Evolutionary conservation across 2,888 invertebrate species (phyloP).

Genomic region (Aradus depressus): DNA sequence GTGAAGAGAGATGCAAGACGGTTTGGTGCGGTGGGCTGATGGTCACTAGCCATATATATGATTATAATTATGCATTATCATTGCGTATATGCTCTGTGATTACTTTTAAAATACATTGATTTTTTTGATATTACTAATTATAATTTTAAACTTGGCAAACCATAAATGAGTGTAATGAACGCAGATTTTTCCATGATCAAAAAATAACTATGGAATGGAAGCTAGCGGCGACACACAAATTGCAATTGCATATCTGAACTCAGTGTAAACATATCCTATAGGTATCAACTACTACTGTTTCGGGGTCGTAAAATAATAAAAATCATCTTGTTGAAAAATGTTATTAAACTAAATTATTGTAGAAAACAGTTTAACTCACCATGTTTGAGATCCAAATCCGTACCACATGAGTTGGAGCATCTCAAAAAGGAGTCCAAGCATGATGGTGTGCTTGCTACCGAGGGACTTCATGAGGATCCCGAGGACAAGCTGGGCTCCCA

Average conservation of each 20-base stretch:
- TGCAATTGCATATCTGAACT: too few relatives aligned
- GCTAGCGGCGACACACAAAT: background rate
- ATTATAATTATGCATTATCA: too few relatives aligned
- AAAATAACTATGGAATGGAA: background rate
- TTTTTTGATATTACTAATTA: too few relatives aligned
- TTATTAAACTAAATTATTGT: background rate
- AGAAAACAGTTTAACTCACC: conserved; percentile 47
- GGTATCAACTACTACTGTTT: background rate
- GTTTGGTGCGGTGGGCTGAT: too few relatives aligned
- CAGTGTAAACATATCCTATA: too few relatives aligned
- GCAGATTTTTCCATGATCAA: background rate
- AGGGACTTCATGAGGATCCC: conserved; percentile 74
- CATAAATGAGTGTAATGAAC: background rate
- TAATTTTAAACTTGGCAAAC: background rate
- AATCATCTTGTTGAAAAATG: background rate
- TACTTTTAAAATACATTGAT: too few relatives aligned
- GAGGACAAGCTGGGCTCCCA: conserved; percentile 82
- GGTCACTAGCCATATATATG: too few relatives aligned
- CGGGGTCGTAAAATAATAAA: background rate
- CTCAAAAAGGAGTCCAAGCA: conserved; percentile 92
- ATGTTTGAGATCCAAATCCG: conserved; percentile 89
- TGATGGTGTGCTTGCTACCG: conserved; percentile 93
- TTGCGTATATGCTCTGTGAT: too few relatives aligned
- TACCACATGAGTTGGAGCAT: conserved; percentile 96
- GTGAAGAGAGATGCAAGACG: too few relatives aligned